These are phyloP conservation scores for Calycopis cecrops DNA, from an alignment of 1,140 invertebrate genomes.

Conservation along the genomic window DNA sequence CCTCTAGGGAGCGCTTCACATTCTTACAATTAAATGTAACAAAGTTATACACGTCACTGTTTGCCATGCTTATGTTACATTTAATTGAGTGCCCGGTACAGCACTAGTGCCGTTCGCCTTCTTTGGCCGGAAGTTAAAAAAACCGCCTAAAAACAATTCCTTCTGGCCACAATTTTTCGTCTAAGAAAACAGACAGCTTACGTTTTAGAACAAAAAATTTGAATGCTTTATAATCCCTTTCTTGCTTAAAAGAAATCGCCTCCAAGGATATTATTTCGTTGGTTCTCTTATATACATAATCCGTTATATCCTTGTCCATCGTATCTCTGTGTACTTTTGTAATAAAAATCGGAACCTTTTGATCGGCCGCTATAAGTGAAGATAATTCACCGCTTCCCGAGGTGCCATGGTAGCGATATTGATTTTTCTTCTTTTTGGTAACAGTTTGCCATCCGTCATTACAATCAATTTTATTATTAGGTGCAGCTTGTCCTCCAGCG, in stretches of 20 bases:
- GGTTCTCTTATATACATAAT: neutral
- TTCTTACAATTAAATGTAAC: no score
- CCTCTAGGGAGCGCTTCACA: no score
- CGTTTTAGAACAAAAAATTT: neutral
- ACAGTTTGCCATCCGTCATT: no score
- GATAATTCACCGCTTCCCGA: neutral
- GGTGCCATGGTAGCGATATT: neutral
- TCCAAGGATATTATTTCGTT: neutral
- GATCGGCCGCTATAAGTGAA: slow-evolving; percentile 28
- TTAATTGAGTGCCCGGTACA: no score
- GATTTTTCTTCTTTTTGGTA: neutral
- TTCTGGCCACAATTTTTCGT: slow-evolving; percentile 20
- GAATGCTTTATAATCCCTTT: neutral
- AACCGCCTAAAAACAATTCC: slow-evolving; percentile 31
- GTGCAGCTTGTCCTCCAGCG: no score
- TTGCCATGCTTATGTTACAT: no score
- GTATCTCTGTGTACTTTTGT: slow-evolving; percentile 25
- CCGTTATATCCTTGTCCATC: slow-evolving; percentile 16
- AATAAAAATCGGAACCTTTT: slow-evolving; percentile 29
- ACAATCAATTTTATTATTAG: no score
- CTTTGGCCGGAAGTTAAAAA: slow-evolving; percentile 21
- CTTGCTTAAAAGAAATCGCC: neutral
- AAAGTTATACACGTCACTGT: no score
- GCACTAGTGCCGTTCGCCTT: no score
- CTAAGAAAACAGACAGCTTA: neutral